phyloP scores from a whole-genome alignment of 2,888 invertebrate genomes.

The Masnerella sp. region DNA sequence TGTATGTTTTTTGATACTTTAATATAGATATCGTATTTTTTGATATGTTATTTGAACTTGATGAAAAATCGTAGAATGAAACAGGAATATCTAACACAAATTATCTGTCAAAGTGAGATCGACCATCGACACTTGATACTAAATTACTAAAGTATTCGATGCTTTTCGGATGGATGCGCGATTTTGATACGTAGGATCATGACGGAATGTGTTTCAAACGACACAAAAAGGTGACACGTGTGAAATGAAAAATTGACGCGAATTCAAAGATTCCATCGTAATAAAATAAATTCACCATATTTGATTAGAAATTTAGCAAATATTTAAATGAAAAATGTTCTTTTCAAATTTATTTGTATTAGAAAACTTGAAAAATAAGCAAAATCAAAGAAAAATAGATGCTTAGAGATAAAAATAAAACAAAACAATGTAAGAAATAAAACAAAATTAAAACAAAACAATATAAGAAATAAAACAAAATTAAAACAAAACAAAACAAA shows the following conservation, averaged over 20 bases:
- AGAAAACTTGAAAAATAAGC: too few species aligned
- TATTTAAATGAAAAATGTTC: too few species aligned
- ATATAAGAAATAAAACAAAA: too few species aligned
- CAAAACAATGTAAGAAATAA: too few species aligned
- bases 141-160: slow-evolving; percentile 35
- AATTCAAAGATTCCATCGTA: background rate
- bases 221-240: slow-evolving; percentile 11
- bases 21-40: too few species aligned
- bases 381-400: too few species aligned
- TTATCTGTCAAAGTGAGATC: slow-evolving; percentile 41
- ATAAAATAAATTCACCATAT: background rate
- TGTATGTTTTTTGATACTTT: too few species aligned
- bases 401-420: too few species aligned
- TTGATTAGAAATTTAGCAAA: too few species aligned
- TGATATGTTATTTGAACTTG: background rate
- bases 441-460: too few species aligned
- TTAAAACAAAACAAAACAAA: too few species aligned
- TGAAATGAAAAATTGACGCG: slow-evolving; percentile 28
- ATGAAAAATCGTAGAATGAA: background rate
- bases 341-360: too few species aligned
- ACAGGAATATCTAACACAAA: slow-evolving; percentile 25
- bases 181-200: slow-evolving; percentile 30
- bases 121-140: slow-evolving; percentile 34
- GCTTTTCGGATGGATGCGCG: slow-evolving; percentile 31
- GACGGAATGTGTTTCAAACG: slow-evolving; percentile 25